phyloP scores from a whole-genome alignment of 37 sponge, comb jelly and placozoan species.

The Amphimedon queenslandica region DNA sequence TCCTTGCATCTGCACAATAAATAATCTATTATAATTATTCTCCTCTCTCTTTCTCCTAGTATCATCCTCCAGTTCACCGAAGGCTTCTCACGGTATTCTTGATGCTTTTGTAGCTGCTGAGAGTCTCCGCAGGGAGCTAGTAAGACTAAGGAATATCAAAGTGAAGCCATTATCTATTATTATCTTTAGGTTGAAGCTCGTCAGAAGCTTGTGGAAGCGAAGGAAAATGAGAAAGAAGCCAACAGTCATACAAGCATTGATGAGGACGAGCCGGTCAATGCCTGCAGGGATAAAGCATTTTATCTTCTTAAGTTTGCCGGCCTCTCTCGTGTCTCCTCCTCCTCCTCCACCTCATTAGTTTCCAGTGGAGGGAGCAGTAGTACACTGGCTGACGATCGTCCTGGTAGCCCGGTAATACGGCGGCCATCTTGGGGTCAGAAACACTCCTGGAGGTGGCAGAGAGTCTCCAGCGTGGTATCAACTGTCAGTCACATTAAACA shows the following conservation, averaged over 20 bases:
- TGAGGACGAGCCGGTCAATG: slow-evolving; percentile 52
- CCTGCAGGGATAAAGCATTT: slow-evolving; percentile 72
- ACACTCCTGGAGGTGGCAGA: slow-evolving; percentile 53
- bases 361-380: no score
- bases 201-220: slow-evolving; percentile 55
- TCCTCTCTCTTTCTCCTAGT: slow-evolving; percentile 3
- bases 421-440: slow-evolving; percentile 34
- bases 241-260: slow-evolving; percentile 33
- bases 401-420: background rate
- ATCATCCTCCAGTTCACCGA: background rate
- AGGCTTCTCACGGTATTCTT: slow-evolving; percentile 28
- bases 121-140: slow-evolving; percentile 69
- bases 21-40: background rate
- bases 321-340: slow-evolving; percentile 30
- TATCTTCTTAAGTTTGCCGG: slow-evolving; percentile 89
- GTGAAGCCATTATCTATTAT: background rate
- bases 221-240: slow-evolving; percentile 31
- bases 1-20: no score
- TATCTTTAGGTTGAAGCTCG: slow-evolving; percentile 56
- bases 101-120: slow-evolving; percentile 62
- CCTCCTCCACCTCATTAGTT: no score
- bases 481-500: slow-evolving; percentile 49
- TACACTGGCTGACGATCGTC: background rate
- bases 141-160: slow-evolving; percentile 6
- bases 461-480: slow-evolving; percentile 27